Evolutionary conservation across 1,140 invertebrate species (phyloP).

Genomic region (Cherax quadricarinatus): DNA sequence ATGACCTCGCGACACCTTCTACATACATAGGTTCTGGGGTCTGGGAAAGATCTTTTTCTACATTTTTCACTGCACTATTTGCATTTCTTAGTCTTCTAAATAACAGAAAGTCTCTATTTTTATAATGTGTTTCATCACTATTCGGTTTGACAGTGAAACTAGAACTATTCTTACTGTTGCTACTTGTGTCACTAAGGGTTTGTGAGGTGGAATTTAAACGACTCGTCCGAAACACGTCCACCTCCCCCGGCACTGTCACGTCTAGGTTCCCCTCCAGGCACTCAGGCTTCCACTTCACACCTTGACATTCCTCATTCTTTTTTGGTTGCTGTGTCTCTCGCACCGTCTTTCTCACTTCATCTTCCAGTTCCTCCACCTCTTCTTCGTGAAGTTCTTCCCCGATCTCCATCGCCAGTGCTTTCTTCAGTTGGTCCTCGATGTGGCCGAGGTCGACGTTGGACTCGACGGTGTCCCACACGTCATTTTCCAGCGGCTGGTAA

Average conservation of each 20-base stretch:
- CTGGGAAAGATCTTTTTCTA: not conserved
- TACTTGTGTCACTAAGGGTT: slow-evolving; percentile 24
- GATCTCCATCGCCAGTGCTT: slow-evolving; percentile 39
- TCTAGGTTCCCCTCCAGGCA: slow-evolving; percentile 17
- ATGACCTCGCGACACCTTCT: not conserved
- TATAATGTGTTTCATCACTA: slow-evolving; percentile 30
- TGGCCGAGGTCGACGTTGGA: slow-evolving; percentile 39
- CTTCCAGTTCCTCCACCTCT: slow-evolving; percentile 73
- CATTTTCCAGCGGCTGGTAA: slow-evolving; percentile 75
- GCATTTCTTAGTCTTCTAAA: slow-evolving; percentile 3
- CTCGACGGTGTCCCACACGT: slow-evolving; percentile 74
- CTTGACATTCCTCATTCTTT: slow-evolving; percentile 7
- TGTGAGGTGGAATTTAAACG: slow-evolving; percentile 6
- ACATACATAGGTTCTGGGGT: not conserved
- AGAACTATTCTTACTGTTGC: slow-evolving; percentile 20
- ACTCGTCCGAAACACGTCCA: slow-evolving; percentile 39
- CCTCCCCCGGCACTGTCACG: not conserved
- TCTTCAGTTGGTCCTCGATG: slow-evolving; percentile 41
- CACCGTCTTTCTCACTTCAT: slow-evolving; percentile 38
- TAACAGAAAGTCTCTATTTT: not conserved
- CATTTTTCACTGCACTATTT: not conserved
- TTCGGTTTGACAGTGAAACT: not conserved
- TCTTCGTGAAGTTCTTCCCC: slow-evolving; percentile 64
- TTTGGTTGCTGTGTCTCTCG: slow-evolving; percentile 3
- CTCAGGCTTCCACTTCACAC: slow-evolving; percentile 1